Conservation (phyloP, 2,888 invertebrate genomes). For the Nephrocerus scutellatus region DNA sequence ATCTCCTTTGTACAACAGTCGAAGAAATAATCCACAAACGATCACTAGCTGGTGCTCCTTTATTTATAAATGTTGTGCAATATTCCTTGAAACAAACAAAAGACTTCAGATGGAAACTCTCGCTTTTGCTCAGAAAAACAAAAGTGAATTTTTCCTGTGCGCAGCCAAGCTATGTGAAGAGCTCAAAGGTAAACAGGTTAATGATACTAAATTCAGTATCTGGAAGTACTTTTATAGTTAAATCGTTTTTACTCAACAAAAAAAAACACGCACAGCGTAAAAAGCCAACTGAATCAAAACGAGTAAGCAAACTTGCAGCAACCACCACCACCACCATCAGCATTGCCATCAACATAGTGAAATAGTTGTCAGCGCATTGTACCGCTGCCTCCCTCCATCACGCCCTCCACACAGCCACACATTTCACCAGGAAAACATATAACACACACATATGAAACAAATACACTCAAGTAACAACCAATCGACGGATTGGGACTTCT, state of each 20-base stretch:
- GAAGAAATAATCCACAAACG: conserved; percentile 3
- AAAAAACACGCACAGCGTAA: too few species aligned
- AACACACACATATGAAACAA: too few species aligned
- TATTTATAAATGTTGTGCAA: conserved; percentile 7
- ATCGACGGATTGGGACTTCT: too few species aligned
- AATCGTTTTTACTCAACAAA: conserved; percentile 20
- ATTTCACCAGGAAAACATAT: too few species aligned
- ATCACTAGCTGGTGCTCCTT: conserved; percentile 3
- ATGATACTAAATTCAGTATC: conserved; percentile 43
- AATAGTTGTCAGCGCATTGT: too few species aligned
- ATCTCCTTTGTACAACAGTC: conserved; percentile 17
- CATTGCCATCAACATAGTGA: too few species aligned
- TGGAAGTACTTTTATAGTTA: conserved; percentile 45
- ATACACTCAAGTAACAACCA: too few species aligned
- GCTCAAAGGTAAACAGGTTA: conserved; percentile 46
- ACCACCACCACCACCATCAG: too few species aligned
- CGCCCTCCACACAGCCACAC: too few species aligned
- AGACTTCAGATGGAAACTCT: conserved; percentile 31
- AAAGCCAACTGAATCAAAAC: too few species aligned
- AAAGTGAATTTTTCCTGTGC: conserved; percentile 17
- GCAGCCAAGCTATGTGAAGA: conserved; percentile 31
- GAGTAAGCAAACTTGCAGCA: too few species aligned
- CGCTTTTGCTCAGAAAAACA: conserved; percentile 16
- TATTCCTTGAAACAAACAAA: conserved; percentile 20
- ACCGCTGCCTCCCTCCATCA: too few species aligned